Conservation (phyloP, 2,888 invertebrate genomes). For the Agriotes lineatus region DNA sequence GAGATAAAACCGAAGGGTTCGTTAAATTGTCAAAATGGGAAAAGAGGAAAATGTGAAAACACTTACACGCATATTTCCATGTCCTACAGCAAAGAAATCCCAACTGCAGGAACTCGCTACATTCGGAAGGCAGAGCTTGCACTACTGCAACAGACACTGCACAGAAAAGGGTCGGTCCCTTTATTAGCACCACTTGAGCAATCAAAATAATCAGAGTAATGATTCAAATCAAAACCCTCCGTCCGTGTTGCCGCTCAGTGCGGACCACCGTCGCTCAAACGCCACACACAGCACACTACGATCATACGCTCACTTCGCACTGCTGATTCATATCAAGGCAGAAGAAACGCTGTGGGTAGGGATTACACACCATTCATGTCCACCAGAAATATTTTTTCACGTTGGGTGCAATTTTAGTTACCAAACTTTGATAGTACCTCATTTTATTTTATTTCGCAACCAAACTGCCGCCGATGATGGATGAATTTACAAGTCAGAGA, state of each 20-base stretch:
- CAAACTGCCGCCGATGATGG: too few relatives aligned
- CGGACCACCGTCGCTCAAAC: slow-evolving; percentile 12
- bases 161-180: slow-evolving; percentile 8
- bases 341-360: slow-evolving; percentile 10
- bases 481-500: too few relatives aligned
- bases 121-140: neutral
- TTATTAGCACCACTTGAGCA: slow-evolving; percentile 13
- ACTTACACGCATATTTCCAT: slow-evolving; percentile 63
- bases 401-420: too few relatives aligned
- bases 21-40: too few relatives aligned
- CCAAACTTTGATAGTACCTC: too few relatives aligned
- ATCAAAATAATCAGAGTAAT: slow-evolving; percentile 18
- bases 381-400: neutral
- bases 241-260: neutral
- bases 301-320: slow-evolving; percentile 28
- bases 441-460: too few relatives aligned
- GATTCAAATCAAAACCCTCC: slow-evolving; percentile 15
- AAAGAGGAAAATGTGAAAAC: neutral
- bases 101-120: neutral
- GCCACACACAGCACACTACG: slow-evolving; percentile 23
- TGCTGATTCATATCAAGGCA: slow-evolving; percentile 35
- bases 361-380: slow-evolving; percentile 11
- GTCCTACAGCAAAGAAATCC: slow-evolving; percentile 28
- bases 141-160: slow-evolving; percentile 16
- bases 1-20: too few relatives aligned